A percentile compares a stretch with the other conserved stretches of the same genome.
These are phyloP conservation scores for Siniperca scherzeri DNA, from an alignment of 2,797 vertebrate genomes.

Conservation along the genomic window DNA sequence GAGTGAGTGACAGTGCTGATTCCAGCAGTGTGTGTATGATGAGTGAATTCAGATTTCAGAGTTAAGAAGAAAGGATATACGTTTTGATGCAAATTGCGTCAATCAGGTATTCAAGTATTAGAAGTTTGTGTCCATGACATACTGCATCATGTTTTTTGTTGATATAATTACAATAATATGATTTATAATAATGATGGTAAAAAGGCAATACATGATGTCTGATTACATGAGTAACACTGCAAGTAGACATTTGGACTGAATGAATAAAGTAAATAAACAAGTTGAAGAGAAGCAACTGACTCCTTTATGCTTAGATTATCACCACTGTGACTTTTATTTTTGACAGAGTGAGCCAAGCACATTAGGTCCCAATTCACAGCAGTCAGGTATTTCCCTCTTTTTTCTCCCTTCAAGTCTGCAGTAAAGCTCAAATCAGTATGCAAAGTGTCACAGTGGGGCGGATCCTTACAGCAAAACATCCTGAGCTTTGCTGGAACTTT, in stretches of 20 bases:
- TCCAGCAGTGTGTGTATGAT: neutral
- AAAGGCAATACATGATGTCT: neutral
- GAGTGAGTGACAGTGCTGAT: neutral
- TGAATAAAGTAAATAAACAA: conserved; percentile 8
- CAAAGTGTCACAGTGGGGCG: conserved; percentile 71
- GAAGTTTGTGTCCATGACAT: neutral
- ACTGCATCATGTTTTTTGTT: neutral
- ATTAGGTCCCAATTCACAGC: conserved; percentile 49
- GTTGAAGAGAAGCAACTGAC: neutral
- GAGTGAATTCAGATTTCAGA: neutral
- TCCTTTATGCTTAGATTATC: conserved; percentile 6
- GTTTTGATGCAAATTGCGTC: neutral
- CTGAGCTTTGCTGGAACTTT: conserved; percentile 66
- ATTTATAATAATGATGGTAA: neutral
- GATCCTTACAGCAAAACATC: conserved; percentile 64
- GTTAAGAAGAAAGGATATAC: too few species aligned
- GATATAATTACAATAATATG: neutral
- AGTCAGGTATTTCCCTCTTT: conserved; percentile 42
- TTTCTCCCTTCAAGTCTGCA: conserved; percentile 59
- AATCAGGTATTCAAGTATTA: neutral
- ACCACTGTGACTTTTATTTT: conserved; percentile 43
- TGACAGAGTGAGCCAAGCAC: conserved; percentile 42
- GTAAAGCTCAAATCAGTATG: conserved; percentile 70
- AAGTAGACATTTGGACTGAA: neutral
- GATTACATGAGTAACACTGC: neutral